Base-by-base conservation (phyloP, 2,113 vertebrate species). In the Tringa solitaria region DNA sequence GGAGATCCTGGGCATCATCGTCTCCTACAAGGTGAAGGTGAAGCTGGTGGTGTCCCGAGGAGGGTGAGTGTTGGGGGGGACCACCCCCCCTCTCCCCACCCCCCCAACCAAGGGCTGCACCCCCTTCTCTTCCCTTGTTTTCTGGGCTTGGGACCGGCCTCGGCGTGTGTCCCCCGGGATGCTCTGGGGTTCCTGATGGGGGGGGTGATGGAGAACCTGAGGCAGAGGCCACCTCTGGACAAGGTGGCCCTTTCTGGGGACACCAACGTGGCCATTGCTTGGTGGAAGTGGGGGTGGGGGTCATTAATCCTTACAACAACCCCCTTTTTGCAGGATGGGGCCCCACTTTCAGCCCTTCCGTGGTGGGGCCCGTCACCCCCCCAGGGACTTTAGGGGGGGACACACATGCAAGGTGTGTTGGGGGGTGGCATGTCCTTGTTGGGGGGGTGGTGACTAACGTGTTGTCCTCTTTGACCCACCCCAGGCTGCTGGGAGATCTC, bases 11-110 rank as follows among this genome's bases (percentile, higher is more conserved):
- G 99, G 99, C 37, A 99, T 99, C 70, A 99, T 99, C 2, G 99
- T 99, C 32, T 99, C 99, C 13, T 99, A 99, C 97, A 99, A 99
- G 95, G 99, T 99, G 90, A 99, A 99, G 95, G 99, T 99, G 96
- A 99, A 99, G 98, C 98, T 99, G 98, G 99, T 99, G 37, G 99
- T 99, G 57, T 99, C 99, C 2, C 97, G 99, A 91, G 99, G 99
- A 79, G 99, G 99, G 99, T 99, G 94, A 98, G 99, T 98, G 32
- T 23, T 46, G 46, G 50, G 80, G 39, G 27, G 26, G 26, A 27
- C 9, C 26, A 27, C 8, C 51, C 51, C 53, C 28, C 13, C 41
- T 43, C 16, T 14, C 27, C 50, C 24, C 46, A 61, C 13, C 4
- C n/a, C 30, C 26, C 21, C 6, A 21, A 22, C 24, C 9, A 18